Base-by-base conservation (phyloP, 1,140 invertebrate species). In the Colletes latitarsis region DNA sequence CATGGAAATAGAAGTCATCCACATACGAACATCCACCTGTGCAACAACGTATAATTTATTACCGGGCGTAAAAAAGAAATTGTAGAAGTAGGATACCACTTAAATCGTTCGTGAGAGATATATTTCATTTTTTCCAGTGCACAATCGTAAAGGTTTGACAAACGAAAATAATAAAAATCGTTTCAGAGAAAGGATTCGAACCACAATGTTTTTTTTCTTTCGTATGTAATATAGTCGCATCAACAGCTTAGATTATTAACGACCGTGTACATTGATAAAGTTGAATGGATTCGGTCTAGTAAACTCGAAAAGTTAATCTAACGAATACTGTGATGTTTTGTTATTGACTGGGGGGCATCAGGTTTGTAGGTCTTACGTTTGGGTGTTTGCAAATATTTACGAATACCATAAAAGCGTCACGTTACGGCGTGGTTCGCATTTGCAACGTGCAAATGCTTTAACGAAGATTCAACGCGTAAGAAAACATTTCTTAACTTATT, bases 1-100 rank as follows among this genome's bases (percentile, higher is more conserved):
- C 82, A 78, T 53, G 77, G 63, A 30, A 60, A 68, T 85, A 76
- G 60, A 86, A 80, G 57, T 77, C 70, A 49, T 58, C 12, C 49
- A 67, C 43, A 55, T 68, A 15, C 71, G 67, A 49, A 15, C 9
- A 17, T 55, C 53, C 30, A 62, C 19, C 19, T 66, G 55, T n/a
- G 19, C 19, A 17, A 10, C n/a, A 17, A 63, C 0, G 2, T 2
- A 6, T 10, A 9, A 72, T 15, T 17, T 63, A 6, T 14, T 10
- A 67, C 17, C 9, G 3, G 57, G 53, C 6, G 9, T 57, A 43
- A 73, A 82, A 66, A 82, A 79, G 63, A 21, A 53, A 64, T 72
- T 70, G 55, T 52, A 46, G 19, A 6, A 39, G 60, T 57, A 66
- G 53, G 60, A 60, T 55, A 17, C 39, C 62, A 62, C 19, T 62